Conservation (phyloP, 1,140 invertebrate species). For the Cotesia vestalis region DNA sequence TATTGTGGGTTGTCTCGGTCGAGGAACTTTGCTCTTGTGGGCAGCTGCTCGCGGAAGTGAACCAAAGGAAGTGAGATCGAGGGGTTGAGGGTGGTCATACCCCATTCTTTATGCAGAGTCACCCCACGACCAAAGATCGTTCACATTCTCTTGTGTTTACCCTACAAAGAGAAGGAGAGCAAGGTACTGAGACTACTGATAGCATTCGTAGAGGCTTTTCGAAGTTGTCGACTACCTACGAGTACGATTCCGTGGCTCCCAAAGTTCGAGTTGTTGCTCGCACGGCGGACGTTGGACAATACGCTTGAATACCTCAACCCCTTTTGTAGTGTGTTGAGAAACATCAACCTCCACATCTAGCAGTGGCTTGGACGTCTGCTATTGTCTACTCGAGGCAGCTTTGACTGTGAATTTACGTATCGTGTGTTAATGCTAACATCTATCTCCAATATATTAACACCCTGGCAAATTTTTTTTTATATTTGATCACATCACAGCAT, state of each 20-base stretch:
- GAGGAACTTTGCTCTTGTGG: constrained; percentile 60
- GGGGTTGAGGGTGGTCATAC: constrained; percentile 35
- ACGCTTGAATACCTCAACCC: constrained; percentile 52
- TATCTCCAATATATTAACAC: no score
- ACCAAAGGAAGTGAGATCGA: constrained; percentile 17
- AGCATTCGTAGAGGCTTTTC: neutral
- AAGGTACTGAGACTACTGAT: constrained; percentile 21
- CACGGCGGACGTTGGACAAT: constrained; percentile 55
- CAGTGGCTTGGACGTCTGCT: constrained; percentile 60
- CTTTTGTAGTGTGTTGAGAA: constrained; percentile 12
- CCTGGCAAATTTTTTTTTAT: no score
- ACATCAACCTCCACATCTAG: constrained; percentile 36
- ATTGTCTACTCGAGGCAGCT: constrained; percentile 63
- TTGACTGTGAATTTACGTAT: no score
- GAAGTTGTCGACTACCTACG: constrained; percentile 34
- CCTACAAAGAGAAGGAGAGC: constrained; percentile 30
- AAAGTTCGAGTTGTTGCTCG: constrained; percentile 54
- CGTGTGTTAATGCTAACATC: no score
- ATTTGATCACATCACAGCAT: no score
- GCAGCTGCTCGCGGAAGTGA: constrained; percentile 17
- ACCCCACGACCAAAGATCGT: constrained; percentile 54
- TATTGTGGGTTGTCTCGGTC: constrained; percentile 61
- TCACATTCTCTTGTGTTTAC: constrained; percentile 51
- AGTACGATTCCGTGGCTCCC: constrained; percentile 34
- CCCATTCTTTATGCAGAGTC: constrained; percentile 52